phyloP scores from a whole-genome alignment of 1,140 invertebrate genomes.

The Lethrus apterus region DNA sequence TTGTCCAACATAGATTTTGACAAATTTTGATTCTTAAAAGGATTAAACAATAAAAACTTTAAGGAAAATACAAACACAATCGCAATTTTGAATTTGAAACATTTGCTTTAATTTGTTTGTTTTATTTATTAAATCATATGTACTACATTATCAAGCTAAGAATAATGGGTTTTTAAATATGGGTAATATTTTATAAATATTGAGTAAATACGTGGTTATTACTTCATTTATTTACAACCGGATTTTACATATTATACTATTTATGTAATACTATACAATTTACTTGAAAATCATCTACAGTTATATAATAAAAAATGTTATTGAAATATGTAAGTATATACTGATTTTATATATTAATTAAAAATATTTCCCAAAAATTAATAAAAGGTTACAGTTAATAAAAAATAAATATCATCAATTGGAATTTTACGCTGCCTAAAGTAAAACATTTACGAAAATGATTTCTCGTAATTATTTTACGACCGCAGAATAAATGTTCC shows the following conservation, averaged over 20 bases:
- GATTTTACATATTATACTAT: constrained; percentile 11
- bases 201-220: constrained; percentile 12
- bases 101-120: too few relatives aligned
- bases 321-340: constrained; percentile 10
- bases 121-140: too few relatives aligned
- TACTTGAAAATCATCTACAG: constrained; percentile 11
- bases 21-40: too few relatives aligned
- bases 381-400: constrained; percentile 7
- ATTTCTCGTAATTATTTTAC: background rate
- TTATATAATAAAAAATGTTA: constrained; percentile 16
- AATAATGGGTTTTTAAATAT: too few relatives aligned
- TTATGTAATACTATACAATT: constrained; percentile 14
- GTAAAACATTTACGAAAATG: background rate
- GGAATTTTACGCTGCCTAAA: constrained; percentile 8
- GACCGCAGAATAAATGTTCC: background rate
- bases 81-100: too few relatives aligned
- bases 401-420: constrained; percentile 13
- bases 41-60: too few relatives aligned
- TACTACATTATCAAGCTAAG: too few relatives aligned
- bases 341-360: constrained; percentile 10
- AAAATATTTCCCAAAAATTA: constrained; percentile 6
- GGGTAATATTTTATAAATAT: too few relatives aligned
- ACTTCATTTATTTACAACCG: constrained; percentile 13
- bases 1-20: too few relatives aligned
- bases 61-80: too few relatives aligned